Evolutionary conservation across 1,140 invertebrate genomes (phyloP), one percentile per base, ranked within the genome.

Genomic region (Mactra quadrangularis): DNA sequence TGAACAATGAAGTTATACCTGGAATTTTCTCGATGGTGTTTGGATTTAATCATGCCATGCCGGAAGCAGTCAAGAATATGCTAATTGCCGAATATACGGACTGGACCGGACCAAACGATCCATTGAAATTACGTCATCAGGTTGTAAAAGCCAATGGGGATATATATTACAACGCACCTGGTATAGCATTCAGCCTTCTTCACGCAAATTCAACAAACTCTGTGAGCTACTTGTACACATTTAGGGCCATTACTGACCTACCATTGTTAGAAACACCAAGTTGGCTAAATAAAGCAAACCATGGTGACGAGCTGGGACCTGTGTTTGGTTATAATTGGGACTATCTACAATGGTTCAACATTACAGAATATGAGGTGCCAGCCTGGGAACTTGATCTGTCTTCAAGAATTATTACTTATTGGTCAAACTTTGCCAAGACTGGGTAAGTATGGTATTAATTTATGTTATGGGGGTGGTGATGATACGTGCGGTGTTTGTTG

Each of bases 401-500:
- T 22, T 22, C 45, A 6, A 17, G 13, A 11, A 74, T 85, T 74
- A 79, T 81, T 31, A 95, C 96, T 31, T 98, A 98, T 90, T 96
- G 97, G 93, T 96, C 97, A n/a, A 99, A 99, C 94, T 99, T 99
- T 90, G 97, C 97, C 13, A 96, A 96, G 90, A 97, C 96, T 27
- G 98, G 98, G 98, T 99, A 94, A 13, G 29, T 72, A 29, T n/a
- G n/a, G n/a, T n/a, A n/a, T n/a, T n/a, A n/a, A n/a, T n/a, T n/a
- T n/a, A n/a, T n/a, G n/a, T n/a, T n/a, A n/a, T n/a, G n/a, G n/a
- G n/a, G n/a, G n/a, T n/a, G n/a, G n/a, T n/a, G n/a, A n/a, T n/a
- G n/a, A n/a, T n/a, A n/a, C n/a, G n/a, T n/a, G n/a, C n/a, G n/a
- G n/a, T n/a, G n/a, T n/a, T n/a, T n/a, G n/a, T n/a, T n/a, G n/a